phyloP scores from a whole-genome alignment of 30 jellyfish, hydroid and myxozoan genomes.

The Cassiopea xamachana region DNA sequence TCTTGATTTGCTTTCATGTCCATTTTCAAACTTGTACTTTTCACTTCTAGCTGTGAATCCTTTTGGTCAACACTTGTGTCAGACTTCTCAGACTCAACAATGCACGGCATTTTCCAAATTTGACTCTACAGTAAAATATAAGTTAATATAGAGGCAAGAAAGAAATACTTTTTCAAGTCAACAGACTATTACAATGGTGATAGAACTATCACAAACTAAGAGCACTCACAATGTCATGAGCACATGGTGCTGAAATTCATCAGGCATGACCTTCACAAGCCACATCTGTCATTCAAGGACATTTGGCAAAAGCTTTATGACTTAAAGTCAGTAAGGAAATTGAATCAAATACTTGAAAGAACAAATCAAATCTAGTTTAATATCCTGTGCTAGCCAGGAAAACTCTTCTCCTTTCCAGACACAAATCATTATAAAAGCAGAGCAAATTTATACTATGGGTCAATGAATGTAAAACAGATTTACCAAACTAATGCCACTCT shows the following conservation, averaged over 20 bases:
- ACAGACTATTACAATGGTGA: background rate
- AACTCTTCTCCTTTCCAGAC: background rate
- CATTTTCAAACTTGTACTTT: background rate
- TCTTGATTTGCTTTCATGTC: background rate
- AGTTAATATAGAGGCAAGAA: background rate
- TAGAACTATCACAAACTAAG: background rate
- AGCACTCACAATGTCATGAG: background rate
- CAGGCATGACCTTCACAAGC: background rate
- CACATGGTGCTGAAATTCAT: background rate
- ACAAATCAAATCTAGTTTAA: background rate
- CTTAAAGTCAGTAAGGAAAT: background rate
- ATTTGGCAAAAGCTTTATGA: background rate
- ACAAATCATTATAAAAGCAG: background rate
- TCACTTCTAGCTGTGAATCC: background rate
- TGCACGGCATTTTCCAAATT: constrained; percentile 69
- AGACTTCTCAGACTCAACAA: constrained; percentile 49
- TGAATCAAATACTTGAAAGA: background rate
- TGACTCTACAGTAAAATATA: background rate
- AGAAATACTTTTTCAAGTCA: background rate
- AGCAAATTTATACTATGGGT: background rate
- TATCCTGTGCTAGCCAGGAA: background rate
- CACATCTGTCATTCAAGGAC: background rate
- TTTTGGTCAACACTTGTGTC: background rate
- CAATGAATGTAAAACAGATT: background rate
- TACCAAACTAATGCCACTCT: background rate